These are phyloP conservation scores for Pedionomus torquatus DNA, from an alignment of 2,113 vertebrate genomes.

Conservation along the genomic window DNA sequence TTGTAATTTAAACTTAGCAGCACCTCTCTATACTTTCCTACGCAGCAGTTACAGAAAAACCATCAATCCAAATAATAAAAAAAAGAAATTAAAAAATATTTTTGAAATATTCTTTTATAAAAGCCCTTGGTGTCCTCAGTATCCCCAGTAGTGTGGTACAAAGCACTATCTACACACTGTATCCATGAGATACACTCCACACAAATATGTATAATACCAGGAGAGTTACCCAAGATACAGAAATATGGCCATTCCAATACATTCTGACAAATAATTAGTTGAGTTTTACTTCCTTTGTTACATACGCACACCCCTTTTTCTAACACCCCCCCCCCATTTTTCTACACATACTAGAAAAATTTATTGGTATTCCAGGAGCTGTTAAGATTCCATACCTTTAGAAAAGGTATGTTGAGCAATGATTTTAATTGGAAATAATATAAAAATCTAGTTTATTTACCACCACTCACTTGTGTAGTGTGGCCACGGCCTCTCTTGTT, in stretches of 20 bases:
- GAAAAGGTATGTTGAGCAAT: neutral
- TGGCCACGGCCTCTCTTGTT: constrained; percentile 97
- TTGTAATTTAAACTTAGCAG: neutral
- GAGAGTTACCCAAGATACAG: neutral
- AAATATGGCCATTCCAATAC: neutral
- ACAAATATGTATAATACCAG: neutral
- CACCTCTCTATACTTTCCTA: neutral
- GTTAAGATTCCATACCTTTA: neutral
- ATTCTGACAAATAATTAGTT: neutral
- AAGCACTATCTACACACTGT: neutral
- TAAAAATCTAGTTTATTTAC: constrained; percentile 47
- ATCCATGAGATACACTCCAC: neutral
- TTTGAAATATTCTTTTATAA: neutral
- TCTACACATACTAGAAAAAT: neutral
- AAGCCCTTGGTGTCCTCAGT: neutral
- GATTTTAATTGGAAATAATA: neutral
- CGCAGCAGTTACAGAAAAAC: neutral
- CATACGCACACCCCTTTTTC: neutral
- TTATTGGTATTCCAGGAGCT: neutral
- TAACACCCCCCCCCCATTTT: neutral
- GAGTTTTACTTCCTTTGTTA: neutral
- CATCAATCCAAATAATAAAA: neutral
- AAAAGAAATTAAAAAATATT: neutral
- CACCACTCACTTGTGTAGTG: constrained; percentile 93
- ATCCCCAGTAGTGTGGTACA: neutral